Conservation (phyloP, 2,888 invertebrate genomes). For the Sericinus montela region DNA sequence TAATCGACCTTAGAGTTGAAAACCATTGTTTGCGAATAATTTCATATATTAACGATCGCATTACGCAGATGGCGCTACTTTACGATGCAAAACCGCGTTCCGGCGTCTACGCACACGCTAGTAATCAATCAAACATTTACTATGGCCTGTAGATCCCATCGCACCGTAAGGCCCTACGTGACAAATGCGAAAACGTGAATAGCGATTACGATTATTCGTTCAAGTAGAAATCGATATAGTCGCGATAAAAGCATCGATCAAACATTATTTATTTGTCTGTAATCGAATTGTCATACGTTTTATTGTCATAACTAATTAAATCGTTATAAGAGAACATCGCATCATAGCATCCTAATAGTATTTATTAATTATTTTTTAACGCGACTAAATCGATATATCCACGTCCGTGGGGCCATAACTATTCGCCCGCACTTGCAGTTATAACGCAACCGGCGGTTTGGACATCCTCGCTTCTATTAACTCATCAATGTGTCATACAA, state of each 20-base stretch:
- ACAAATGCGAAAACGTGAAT: constrained; percentile 6
- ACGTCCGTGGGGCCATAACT: constrained; percentile 24
- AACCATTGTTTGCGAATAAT: neutral
- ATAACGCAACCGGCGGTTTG: constrained; percentile 36
- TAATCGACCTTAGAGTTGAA: neutral
- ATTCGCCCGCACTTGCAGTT: constrained; percentile 34
- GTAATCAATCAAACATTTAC: constrained; percentile 24
- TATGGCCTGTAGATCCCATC: constrained; percentile 23
- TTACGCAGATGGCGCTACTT: constrained; percentile 27
- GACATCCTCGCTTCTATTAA: constrained; percentile 41
- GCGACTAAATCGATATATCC: constrained; percentile 17
- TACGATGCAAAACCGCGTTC: constrained; percentile 19
- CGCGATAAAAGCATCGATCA: constrained; percentile 6
- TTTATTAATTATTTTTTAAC: constrained; percentile 7
- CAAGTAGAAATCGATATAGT: constrained; percentile 9
- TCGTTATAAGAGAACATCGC: neutral
- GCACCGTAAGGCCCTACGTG: constrained; percentile 20
- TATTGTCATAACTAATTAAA: neutral
- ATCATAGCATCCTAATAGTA: neutral
- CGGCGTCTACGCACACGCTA: constrained; percentile 23
- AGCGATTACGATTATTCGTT: neutral
- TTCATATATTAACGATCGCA: constrained; percentile 24
- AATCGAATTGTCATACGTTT: neutral
- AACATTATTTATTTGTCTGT: neutral
- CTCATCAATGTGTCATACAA: constrained; percentile 23